Evolutionary conservation across 1,140 invertebrate species (phyloP).

Genomic region (Heliconius himera): DNA sequence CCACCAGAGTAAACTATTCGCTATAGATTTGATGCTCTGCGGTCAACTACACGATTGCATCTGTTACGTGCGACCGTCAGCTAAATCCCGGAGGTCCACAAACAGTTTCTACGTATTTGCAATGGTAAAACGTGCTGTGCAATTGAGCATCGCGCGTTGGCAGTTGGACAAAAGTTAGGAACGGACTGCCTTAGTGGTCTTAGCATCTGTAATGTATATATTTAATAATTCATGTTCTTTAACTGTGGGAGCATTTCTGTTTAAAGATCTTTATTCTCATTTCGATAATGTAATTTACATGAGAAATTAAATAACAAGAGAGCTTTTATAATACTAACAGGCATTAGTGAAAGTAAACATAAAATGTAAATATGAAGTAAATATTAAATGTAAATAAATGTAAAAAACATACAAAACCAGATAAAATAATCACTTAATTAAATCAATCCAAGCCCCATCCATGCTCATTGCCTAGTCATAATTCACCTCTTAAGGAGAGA

Average conservation of each 20-base stretch:
- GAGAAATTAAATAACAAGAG: too few species aligned
- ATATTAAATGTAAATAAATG: too few species aligned
- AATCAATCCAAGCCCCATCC: too few species aligned
- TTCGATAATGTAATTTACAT: too few species aligned
- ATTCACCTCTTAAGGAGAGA: too few species aligned
- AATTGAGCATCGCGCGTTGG: constrained; percentile 19
- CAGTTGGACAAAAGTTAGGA: constrained; percentile 28
- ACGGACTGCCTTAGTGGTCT: constrained; percentile 17
- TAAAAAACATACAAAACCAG: too few species aligned
- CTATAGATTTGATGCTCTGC: constrained; percentile 32
- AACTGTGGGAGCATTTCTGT: neutral
- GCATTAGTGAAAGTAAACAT: too few species aligned
- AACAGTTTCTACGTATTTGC: constrained; percentile 34
- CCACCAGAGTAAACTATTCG: neutral
- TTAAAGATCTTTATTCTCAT: too few species aligned
- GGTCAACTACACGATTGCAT: constrained; percentile 39
- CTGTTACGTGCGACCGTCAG: constrained; percentile 29
- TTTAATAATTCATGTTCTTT: constrained; percentile 21
- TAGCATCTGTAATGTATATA: constrained; percentile 2
- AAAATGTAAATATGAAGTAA: too few species aligned
- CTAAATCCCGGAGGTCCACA: constrained; percentile 31
- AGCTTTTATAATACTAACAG: too few species aligned
- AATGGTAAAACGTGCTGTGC: constrained; percentile 34
- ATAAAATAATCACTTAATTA: too few species aligned
- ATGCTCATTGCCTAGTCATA: too few species aligned